Evolutionary conservation across 2,797 vertebrate species (phyloP), one percentile per base, ranked within the genome.

Genomic region (Dromococcyx pavoninus): DNA sequence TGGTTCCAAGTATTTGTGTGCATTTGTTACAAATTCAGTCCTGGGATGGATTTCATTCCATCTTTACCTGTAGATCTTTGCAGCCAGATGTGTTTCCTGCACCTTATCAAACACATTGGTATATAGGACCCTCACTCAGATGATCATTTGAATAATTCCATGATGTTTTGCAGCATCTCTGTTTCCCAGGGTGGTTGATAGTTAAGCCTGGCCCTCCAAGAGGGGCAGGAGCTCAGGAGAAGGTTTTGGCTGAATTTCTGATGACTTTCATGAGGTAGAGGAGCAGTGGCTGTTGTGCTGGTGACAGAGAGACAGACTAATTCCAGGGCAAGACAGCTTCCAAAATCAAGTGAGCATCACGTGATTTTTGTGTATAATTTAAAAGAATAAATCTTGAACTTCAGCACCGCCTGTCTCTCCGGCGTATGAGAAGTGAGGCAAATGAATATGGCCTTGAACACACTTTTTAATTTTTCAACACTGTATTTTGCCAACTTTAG

Each of bases 381-480:
- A 95, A 94, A 85, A 53, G 74, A 75, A 71, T 69, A 61, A 83
- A 81, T 43, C 50, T 79, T 60, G 61, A 82, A 91, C 78, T 96
- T 89, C 51, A 91, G 60, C 72, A 62, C 70, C 86, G 48, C 46
- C 82, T 91, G 74, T 93, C 91, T 92, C 74, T 86, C 62, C 79
- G 76, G 65, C 82, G 73, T 90, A 51, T 67, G 78, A 93, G 80
- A 87, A 94, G 72, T 41, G 78, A 95, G 95, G 74, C 61, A 94
- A 89, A 87, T 91, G 83, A 87, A 83, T 93, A 92, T 1, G 22
- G 94, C 94, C 84, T 90, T 95, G 84, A 91, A 92, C 93, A 93
- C 77, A 81, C 91, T 91, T 96, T 93, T 94, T 90, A 96, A 95
- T 95, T 97, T 97, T 97, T 95, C 89, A 96, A 73, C 76, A 90